Conservation (phyloP, 2,888 invertebrate species). For the Galeopsomyia nigrocyanea region DNA sequence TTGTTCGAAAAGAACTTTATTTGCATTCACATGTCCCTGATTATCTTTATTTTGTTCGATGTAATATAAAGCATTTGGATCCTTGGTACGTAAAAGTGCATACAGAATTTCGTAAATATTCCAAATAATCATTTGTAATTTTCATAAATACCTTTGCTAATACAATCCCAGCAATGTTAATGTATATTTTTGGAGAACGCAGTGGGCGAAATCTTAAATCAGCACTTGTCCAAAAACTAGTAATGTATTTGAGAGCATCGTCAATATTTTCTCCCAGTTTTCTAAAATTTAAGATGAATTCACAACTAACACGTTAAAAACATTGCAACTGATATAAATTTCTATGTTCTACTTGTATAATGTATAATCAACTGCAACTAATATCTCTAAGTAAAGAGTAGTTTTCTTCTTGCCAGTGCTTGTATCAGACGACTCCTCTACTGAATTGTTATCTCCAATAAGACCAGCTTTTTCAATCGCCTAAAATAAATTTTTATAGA, state of each 20-base stretch:
- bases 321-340: too few relatives aligned
- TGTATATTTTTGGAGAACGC: not conserved
- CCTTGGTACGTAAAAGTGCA: not conserved
- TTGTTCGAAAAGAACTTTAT: slow-evolving; percentile 3
- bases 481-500: too few relatives aligned
- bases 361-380: too few relatives aligned
- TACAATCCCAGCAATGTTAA: slow-evolving; percentile 16
- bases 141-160: slow-evolving; percentile 8
- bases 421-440: too few relatives aligned
- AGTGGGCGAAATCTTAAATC: not conserved
- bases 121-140: not conserved
- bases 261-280: slow-evolving; percentile 13
- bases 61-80: slow-evolving; percentile 10
- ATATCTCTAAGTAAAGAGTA: too few relatives aligned
- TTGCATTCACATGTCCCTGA: slow-evolving; percentile 1
- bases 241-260: slow-evolving; percentile 9
- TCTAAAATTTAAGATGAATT: not conserved
- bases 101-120: too few relatives aligned
- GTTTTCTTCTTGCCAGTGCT: too few relatives aligned
- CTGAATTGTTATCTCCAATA: too few relatives aligned
- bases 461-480: too few relatives aligned
- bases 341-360: too few relatives aligned
- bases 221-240: slow-evolving; percentile 4
- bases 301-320: too few relatives aligned
- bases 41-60: slow-evolving; percentile 10